These are phyloP conservation scores for Erebia ligea DNA, from an alignment of 2,888 invertebrate species.

Conservation along the genomic window DNA sequence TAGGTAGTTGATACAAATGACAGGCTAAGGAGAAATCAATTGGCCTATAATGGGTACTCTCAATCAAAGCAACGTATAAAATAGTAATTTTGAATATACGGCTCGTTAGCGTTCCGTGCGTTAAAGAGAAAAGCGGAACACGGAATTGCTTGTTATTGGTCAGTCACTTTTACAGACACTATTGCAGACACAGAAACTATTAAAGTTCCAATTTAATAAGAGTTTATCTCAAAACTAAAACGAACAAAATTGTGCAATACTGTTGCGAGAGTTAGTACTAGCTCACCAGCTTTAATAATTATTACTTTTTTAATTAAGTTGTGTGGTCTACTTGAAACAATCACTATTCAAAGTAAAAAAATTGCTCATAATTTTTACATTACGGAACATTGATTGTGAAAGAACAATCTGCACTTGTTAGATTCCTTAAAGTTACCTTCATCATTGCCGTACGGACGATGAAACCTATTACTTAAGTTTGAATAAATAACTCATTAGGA, in stretches of 20 bases:
- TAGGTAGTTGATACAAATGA: constrained; percentile 53
- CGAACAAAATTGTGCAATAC: no score
- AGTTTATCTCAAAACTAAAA: no score
- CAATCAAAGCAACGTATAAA: constrained; percentile 10
- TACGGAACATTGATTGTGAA: background rate
- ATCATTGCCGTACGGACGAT: constrained; percentile 1
- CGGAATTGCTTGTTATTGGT: background rate
- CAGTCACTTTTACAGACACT: background rate
- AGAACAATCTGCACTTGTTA: background rate
- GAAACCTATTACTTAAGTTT: constrained; percentile 35
- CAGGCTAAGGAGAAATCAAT: constrained; percentile 51
- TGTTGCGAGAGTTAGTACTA: no score
- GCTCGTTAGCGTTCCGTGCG: background rate
- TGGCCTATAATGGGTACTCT: constrained; percentile 35
- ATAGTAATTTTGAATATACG: background rate
- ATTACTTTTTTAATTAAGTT: no score
- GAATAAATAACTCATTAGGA: constrained; percentile 36
- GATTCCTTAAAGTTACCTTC: constrained; percentile 17
- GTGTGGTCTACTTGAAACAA: no score
- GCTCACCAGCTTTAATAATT: no score
- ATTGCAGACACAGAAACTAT: no score
- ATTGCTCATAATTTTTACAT: background rate
- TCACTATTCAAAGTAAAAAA: no score
- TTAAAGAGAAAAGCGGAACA: no score
- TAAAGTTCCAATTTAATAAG: no score